These are phyloP conservation scores for Phalacrocorax aristotelis DNA, from an alignment of 2,113 vertebrate genomes.

Conservation along the genomic window DNA sequence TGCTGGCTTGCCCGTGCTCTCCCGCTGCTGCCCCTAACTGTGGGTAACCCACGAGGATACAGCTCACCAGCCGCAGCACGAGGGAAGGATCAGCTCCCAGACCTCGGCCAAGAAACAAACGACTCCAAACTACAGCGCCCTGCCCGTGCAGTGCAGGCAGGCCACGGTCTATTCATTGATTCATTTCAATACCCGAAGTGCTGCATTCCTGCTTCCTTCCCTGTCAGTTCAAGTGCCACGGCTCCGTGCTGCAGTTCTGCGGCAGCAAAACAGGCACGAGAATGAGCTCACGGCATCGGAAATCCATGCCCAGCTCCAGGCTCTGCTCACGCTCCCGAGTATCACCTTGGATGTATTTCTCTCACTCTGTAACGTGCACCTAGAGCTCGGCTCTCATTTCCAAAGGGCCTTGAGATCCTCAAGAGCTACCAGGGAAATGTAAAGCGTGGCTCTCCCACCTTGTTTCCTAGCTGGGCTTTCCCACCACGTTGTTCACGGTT, in stretches of 20 bases:
- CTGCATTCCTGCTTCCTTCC: neutral
- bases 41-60: rapidly evolving
- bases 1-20: neutral
- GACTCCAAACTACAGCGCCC: neutral
- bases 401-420: neutral
- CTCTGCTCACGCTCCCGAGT: neutral
- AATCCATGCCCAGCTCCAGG: neutral
- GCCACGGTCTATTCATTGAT: neutral
- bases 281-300: neutral
- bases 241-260: neutral
- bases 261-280: neutral
- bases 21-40: neutral
- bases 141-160: neutral
- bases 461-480: neutral
- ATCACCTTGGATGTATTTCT: neutral
- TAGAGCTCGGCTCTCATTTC: neutral
- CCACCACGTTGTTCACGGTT: rapidly evolving
- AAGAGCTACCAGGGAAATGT: neutral
- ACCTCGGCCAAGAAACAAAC: neutral
- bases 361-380: neutral
- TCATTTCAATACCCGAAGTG: neutral
- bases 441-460: rapidly evolving
- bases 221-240: neutral
- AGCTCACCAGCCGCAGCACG: neutral
- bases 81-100: neutral